A percentile compares a stretch with the other conserved stretches of the same genome.
phyloP scores from a whole-genome alignment of 2,113 vertebrate species.

The Peromyscus maniculatus region DNA sequence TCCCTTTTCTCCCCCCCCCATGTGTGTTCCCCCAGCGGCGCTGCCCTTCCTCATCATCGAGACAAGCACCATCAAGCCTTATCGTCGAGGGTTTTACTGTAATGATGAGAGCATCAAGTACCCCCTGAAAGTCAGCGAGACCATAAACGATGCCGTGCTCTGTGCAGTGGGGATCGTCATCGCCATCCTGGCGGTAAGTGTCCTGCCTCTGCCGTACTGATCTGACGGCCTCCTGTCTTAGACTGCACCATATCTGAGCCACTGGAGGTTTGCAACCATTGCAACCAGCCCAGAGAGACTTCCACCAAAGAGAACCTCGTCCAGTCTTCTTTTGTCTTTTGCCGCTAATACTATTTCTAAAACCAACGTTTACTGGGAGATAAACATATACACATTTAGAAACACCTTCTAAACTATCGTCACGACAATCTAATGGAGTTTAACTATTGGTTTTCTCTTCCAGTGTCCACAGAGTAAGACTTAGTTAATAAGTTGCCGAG shows the following conservation, averaged over 20 bases:
- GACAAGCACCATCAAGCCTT: constrained; percentile 97
- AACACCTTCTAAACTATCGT: background rate
- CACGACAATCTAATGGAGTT: background rate
- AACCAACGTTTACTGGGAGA: background rate
- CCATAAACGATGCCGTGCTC: constrained; percentile 97
- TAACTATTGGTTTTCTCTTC: background rate
- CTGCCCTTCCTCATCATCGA: constrained; percentile 99
- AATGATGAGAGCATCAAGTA: constrained; percentile 97
- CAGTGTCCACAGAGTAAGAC: background rate
- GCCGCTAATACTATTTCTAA: background rate
- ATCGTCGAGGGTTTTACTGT: constrained; percentile 97
- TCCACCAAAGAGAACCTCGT: background rate
- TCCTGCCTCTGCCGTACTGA: background rate
- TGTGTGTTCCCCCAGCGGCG: constrained; percentile 89
- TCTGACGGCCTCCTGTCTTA: background rate
- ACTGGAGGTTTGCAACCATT: rapidly evolving
- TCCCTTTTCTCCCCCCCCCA: constrained; percentile 34
- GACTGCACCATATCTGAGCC: background rate
- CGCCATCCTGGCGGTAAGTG: constrained; percentile 96
- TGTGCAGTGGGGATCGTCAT: constrained; percentile 97
- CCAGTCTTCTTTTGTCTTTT: background rate
- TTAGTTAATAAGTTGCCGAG: background rate
- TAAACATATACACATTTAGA: background rate
- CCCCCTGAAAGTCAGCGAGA: constrained; percentile 96
- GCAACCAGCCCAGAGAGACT: background rate